Base-by-base conservation (phyloP, 2,113 vertebrate species). In the Muscicapa adusta region DNA sequence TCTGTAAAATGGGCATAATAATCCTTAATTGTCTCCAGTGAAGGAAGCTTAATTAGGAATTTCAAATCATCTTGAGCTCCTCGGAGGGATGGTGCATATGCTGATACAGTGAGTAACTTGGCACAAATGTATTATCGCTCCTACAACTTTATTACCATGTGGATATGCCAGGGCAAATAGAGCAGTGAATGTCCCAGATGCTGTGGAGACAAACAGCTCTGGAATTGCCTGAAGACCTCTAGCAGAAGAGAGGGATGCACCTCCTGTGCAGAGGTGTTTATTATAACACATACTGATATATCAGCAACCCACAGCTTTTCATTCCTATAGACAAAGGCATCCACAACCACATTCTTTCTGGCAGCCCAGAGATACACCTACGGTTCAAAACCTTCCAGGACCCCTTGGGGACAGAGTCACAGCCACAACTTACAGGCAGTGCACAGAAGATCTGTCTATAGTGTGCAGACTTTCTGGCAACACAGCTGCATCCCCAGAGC, bases 391-490 rank as follows among this genome's bases (percentile, higher is more conserved):
- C 16, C 51, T 92, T 54, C 75, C 0, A 0, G 82, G 60, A 94
- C 47, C 54, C 88, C 92, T 54, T 31, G 60, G 83, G 93, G 78
- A 50, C 60, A 56, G 2, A 73, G 75, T 70, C 85, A 88, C 42
- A 66, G 83, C 67, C 79, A 58, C 94, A 85, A 11, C 38, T 94
- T 92, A 88, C 90, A 92, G 90, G 92, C 95, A 95, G 0, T 0
- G 5, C 56, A 56, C 72, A 38, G 71, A 91, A 90, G 78, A 45
- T 58, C 17, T 4, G 26, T 62, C 92, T 92, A 2, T 36, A 38
- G 34, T 18, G 29, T 54, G 60, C 75, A 96, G 96, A 96, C 91
- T 95, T 93, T 91, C 91, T 96, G 96, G 96, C 95, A 94, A 88
- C 91, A 93, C 91, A 89, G 93, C 81, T 85, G 78, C 89, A 89